A percentile compares a stretch with the other conserved stretches of the same genome.
These are phyloP conservation scores for Litoditis marina DNA, from an alignment of 2,888 invertebrate genomes.

Conservation along the genomic window DNA sequence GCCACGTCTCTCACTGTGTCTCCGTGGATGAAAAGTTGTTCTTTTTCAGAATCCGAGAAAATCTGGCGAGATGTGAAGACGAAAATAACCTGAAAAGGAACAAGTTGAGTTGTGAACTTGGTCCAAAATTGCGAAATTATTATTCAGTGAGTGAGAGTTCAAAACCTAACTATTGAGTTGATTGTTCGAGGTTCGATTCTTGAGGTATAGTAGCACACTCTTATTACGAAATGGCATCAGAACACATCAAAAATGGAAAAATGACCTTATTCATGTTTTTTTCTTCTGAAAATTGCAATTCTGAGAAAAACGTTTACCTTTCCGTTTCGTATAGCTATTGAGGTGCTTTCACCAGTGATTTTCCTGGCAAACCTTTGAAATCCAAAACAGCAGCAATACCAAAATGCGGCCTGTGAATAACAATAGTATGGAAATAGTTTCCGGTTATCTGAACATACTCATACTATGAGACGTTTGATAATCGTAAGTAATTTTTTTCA, in stretches of 20 bases:
- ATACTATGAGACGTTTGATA: too few species aligned
- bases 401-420: slow-evolving; percentile 48
- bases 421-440: too few species aligned
- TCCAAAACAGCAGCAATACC: slow-evolving; percentile 58
- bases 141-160: too few species aligned
- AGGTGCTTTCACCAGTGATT: slow-evolving; percentile 21
- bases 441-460: too few species aligned
- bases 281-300: not conserved
- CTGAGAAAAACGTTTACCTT: slow-evolving; percentile 23
- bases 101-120: not conserved
- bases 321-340: slow-evolving; percentile 51
- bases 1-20: slow-evolving; percentile 94
- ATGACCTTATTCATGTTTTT: too few species aligned
- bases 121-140: too few species aligned
- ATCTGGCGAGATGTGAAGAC: slow-evolving; percentile 83
- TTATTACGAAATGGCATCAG: too few species aligned
- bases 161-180: too few species aligned
- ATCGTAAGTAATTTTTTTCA: too few species aligned
- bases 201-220: too few species aligned
- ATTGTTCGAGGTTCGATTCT: too few species aligned
- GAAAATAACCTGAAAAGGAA: slow-evolving; percentile 74
- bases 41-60: slow-evolving; percentile 68
- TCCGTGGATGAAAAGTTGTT: slow-evolving; percentile 81
- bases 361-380: slow-evolving; percentile 49
- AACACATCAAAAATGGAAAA: too few species aligned